Base-by-base conservation (phyloP, 2,797 vertebrate genomes). In the Hydrophis major region DNA sequence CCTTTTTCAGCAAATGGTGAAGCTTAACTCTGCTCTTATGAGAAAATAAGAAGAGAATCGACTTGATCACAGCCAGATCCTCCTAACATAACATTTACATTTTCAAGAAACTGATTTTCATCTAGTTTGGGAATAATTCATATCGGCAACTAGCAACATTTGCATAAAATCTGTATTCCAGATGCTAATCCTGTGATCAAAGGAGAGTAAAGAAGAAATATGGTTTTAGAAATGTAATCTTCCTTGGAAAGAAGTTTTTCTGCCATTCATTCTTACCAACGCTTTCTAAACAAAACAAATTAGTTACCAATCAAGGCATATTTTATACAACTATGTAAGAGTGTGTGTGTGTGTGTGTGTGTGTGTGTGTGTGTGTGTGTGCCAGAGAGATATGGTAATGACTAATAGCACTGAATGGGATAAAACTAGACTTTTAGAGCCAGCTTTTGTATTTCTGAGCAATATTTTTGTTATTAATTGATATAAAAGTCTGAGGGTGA, bases 81-180 rank as follows among this genome's bases (percentile, higher is more conserved):
- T 89, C 57, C 13, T 18, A 88, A 55, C 60, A 32, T 63, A 74
- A 74, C 13, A 11, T n/a, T 60, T 78, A 88, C 14, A 42, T 28
- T 50, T 22, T 18, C 32, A 91, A 89, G 55, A 55, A 83, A 47
- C 42, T 83, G 78, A 47, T 83, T 83, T 83, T 83, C 78, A 83
- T 83, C 94, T 3, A 78, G 6, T 7, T 88, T 92, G 2, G 61
- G 37, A n/a, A 88, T 55, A 95, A 92, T 60, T 93, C 94, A 37
- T 93, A n/a, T 63, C 56, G 90, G 55, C 63, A 89, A 94, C 28
- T 83, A 8, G 66, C 20, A 57, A 55, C n/a, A 56, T 13, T 55
- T 57, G 42, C n/a, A 12, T 12, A 55, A 92, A 88, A 59, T 74
- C 27, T 78, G 50, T 18, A 47, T 53, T 16, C 20, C 16, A 86